phyloP scores from a whole-genome alignment of 2,888 invertebrate species.

The Agrochola macilenta region DNA sequence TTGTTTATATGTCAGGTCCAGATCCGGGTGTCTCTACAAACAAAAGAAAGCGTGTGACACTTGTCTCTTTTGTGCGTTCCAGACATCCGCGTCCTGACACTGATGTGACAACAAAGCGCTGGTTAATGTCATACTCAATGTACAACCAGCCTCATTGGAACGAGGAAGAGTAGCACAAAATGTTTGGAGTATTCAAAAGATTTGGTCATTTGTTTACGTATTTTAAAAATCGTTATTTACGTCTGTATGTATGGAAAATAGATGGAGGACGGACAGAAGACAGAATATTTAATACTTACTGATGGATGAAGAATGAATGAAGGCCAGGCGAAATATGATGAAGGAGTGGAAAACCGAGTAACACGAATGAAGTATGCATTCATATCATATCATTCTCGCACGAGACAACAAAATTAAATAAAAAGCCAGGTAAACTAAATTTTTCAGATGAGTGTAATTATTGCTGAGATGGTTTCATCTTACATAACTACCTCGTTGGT shows the following conservation, averaged over 20 bases:
- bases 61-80: constrained; percentile 44
- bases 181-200: constrained; percentile 6
- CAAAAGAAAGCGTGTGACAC: constrained; percentile 54
- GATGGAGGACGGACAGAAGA: too few species aligned
- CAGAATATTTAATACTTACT: constrained; percentile 2
- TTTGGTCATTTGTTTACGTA: neutral
- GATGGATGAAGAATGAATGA: neutral
- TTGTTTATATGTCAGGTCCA: constrained; percentile 38
- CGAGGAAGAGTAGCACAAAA: constrained; percentile 5
- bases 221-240: neutral
- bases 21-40: constrained; percentile 32
- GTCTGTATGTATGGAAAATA: neutral
- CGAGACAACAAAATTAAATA: neutral
- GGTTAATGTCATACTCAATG: constrained; percentile 44
- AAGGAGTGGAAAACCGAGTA: neutral
- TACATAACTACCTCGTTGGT: neutral
- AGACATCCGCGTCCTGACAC: constrained; percentile 45
- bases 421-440: neutral
- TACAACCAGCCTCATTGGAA: constrained; percentile 10
- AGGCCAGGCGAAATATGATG: neutral
- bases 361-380: neutral
- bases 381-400: too few species aligned
- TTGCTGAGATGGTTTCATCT: neutral
- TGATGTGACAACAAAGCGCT: constrained; percentile 62
- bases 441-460: neutral